Percentiles rank a stretch among this genome's conserved stretches.
These are phyloP conservation scores for Pseudanteris insignis DNA, from an alignment of 2,888 invertebrate species.

Conservation along the genomic window DNA sequence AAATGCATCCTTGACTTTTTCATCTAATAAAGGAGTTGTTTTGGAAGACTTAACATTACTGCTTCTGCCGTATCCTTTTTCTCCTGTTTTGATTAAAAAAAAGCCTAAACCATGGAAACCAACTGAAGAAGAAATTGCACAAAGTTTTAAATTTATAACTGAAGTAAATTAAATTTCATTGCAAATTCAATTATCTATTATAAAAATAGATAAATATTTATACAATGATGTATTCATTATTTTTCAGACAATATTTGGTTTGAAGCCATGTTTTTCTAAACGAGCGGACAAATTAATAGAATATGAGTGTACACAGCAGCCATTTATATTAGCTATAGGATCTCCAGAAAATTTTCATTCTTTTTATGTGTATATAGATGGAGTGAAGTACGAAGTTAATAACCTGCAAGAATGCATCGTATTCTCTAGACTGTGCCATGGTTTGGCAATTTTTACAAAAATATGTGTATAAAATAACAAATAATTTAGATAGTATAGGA, in stretches of 20 bases:
- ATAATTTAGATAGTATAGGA: no score
- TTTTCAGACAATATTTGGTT: neutral
- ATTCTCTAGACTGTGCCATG: constrained; percentile 6
- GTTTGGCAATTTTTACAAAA: neutral
- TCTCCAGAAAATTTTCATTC: neutral
- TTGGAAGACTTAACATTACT: neutral
- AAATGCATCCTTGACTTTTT: no score
- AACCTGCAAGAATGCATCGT: constrained; percentile 14
- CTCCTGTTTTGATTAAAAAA: neutral
- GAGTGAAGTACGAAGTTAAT: constrained; percentile 7
- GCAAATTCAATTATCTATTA: no score
- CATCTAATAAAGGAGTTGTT: neutral
- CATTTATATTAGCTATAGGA: neutral
- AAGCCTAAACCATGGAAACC: constrained; percentile 10
- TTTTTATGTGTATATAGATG: constrained; percentile 8
- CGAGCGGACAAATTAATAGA: constrained; percentile 1
- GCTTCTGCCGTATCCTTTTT: neutral
- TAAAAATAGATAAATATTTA: neutral
- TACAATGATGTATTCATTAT: no score
- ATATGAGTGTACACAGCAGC: constrained; percentile 6
- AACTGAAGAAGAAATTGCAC: constrained; percentile 6
- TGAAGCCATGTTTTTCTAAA: constrained; percentile 1
- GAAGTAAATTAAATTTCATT: constrained; percentile 1
- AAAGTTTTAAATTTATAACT: constrained; percentile 4
- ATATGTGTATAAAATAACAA: constrained; percentile 4